Evolutionary conservation across 1,140 invertebrate genomes (phyloP).

Genomic region (Rhyacophila brunnea): DNA sequence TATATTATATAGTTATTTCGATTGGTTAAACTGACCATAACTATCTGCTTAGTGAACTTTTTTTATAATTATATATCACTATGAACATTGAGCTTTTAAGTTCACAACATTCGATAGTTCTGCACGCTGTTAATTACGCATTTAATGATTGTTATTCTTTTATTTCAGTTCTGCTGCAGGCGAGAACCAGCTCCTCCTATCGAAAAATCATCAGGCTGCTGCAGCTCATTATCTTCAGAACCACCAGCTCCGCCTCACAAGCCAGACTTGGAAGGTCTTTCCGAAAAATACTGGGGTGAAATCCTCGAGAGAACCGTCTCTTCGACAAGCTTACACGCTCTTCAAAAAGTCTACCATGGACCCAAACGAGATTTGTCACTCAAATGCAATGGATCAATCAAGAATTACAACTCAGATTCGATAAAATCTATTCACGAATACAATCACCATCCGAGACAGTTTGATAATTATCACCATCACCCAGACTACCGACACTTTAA

Average conservation of each 20-base stretch:
- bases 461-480: conserved; percentile 44
- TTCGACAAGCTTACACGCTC: conserved; percentile 64
- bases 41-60: too few species aligned
- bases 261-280: conserved; percentile 65
- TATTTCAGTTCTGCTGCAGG: conserved; percentile 48
- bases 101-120: too few species aligned
- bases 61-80: too few species aligned
- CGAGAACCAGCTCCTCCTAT: conserved; percentile 47
- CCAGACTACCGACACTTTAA: conserved; percentile 49
- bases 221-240: conserved; percentile 51
- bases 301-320: conserved; percentile 71
- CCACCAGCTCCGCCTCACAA: conserved; percentile 45
- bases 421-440: conserved; percentile 37
- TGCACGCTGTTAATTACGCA: neutral
- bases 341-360: conserved; percentile 57
- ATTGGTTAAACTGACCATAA: too few species aligned
- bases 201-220: conserved; percentile 51
- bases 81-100: too few species aligned
- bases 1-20: too few species aligned
- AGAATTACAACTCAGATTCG: conserved; percentile 41
- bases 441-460: conserved; percentile 45
- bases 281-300: conserved; percentile 77
- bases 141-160: conserved; percentile 25
- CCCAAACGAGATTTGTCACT: conserved; percentile 42
- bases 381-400: conserved; percentile 49